A percentile compares a stretch with the other conserved stretches of the same genome.
Evolutionary conservation across 2,888 invertebrate species (phyloP).

Genomic region (Agrochola circellaris): DNA sequence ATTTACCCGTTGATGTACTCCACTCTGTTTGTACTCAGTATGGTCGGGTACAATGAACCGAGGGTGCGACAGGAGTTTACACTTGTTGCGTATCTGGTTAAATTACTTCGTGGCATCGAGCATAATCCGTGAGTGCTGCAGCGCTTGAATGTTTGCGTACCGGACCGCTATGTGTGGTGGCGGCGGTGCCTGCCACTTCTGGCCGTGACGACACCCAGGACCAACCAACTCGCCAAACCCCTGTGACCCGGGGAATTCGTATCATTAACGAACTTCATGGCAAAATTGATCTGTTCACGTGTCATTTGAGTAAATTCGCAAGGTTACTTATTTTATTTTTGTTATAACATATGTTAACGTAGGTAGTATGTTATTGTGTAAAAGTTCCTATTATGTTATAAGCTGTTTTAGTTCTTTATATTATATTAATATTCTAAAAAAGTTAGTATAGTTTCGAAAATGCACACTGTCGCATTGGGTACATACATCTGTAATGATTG

Average conservation of each 20-base stretch:
- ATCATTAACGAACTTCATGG: not conserved
- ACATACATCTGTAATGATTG: not conserved
- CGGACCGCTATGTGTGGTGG: not conserved
- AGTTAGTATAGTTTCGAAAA: not conserved
- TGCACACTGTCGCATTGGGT: not conserved
- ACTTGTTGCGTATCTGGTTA: too few relatives aligned
- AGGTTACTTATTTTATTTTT: not conserved
- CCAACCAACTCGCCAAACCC: not conserved
- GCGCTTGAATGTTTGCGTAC: not conserved
- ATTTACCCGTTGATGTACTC: not conserved
- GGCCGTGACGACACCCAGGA: not conserved
- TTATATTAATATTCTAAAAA: not conserved
- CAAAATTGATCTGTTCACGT: not conserved
- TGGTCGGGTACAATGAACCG: not conserved
- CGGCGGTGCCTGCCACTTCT: not conserved
- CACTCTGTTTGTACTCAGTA: not conserved
- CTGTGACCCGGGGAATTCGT: not conserved
- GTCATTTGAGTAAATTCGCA: not conserved
- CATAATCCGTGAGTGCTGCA: too few relatives aligned
- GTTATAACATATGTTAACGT: not conserved
- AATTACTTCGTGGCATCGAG: too few relatives aligned
- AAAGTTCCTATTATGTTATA: not conserved
- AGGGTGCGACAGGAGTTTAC: too few relatives aligned
- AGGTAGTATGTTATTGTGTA: not conserved
- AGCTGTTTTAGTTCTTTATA: not conserved